Base-by-base conservation (phyloP, 2,113 vertebrate species). In the Cercopithecus mona region DNA sequence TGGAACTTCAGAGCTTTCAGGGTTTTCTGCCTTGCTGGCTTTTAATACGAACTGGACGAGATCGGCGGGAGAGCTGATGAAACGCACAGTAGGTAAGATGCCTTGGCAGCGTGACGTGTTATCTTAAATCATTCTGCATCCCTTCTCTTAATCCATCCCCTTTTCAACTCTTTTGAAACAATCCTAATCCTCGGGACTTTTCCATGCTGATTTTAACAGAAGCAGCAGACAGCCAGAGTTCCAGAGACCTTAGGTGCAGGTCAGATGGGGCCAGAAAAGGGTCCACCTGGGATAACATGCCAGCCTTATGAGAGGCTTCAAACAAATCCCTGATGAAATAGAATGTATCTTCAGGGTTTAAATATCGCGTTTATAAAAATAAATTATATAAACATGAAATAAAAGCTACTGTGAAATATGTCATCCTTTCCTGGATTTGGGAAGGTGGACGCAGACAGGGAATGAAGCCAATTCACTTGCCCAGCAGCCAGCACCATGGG, bases 131-230 rank as follows among this genome's bases (percentile, higher is more conserved):
- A 32, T 22, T 52, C 43, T 6, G 2, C 8, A 35, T 57, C 38
- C n/a, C 23, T 35, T 57, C 35, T n/a, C 35, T 38, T 72, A 38
- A 72, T 17, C 83, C 6, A 52, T 50, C 11, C 90, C 68, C 78
- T 75, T 43, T 75, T 82, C 43, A 91, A 88, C 48, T 92, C 68
- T 84, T 81, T n/a, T 68, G 76, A 48, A 90, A 90, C 45, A 68
- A 75, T 59, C 40, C 20, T 45, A 25, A 68, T 35, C 30, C 76
- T 84, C 57, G 50, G 23, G n/a, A 25, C 20, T 92, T 52, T 80
- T 52, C 48, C 43, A 16, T 13, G 35, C 23, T 17, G 55, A 88
- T n/a, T 88, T 66, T 48, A 52, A 79, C 14, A 94, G n/a, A 93
- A 87, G 43, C 30, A 38, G 38, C 50, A 92, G 16, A 25, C 2